Evolutionary conservation across 2,113 vertebrate species (phyloP).

Genomic region (Entomyzon cyanotis): DNA sequence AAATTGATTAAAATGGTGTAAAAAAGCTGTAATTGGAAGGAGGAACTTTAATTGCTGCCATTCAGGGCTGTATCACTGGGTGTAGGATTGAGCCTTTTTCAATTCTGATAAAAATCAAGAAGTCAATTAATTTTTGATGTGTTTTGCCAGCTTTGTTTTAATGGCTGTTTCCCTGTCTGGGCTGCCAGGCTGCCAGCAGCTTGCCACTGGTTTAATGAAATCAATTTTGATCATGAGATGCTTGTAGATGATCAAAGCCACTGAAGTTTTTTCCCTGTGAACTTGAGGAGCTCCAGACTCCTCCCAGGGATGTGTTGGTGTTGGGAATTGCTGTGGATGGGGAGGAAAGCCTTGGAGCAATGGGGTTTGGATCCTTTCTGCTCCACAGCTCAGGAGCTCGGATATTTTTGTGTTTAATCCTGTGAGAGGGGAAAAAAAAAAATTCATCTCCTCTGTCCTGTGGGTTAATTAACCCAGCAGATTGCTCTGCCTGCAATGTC

Average conservation of each 20-base stretch:
- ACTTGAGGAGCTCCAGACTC: background rate
- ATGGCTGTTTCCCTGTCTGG: background rate
- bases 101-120: background rate
- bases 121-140: background rate
- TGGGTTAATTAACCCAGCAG: background rate
- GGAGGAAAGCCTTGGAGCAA: background rate
- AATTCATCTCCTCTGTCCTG: fast-evolving
- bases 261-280: background rate
- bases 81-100: background rate
- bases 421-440: background rate
- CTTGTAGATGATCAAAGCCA: background rate
- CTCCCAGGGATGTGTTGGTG: fast-evolving
- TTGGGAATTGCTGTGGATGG: background rate
- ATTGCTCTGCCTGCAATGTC: background rate
- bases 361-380: fast-evolving
- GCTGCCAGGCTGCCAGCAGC: background rate
- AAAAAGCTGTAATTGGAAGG: slow-evolving; percentile 11
- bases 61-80: background rate
- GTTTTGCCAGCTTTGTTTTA: background rate
- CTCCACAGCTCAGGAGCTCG: background rate
- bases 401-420: background rate
- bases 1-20: slow-evolving; percentile 18
- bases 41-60: background rate
- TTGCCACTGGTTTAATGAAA: background rate
- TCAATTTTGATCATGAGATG: background rate